Conservation (phyloP, 2,113 vertebrate species). For the Cynocephalus volans region DNA sequence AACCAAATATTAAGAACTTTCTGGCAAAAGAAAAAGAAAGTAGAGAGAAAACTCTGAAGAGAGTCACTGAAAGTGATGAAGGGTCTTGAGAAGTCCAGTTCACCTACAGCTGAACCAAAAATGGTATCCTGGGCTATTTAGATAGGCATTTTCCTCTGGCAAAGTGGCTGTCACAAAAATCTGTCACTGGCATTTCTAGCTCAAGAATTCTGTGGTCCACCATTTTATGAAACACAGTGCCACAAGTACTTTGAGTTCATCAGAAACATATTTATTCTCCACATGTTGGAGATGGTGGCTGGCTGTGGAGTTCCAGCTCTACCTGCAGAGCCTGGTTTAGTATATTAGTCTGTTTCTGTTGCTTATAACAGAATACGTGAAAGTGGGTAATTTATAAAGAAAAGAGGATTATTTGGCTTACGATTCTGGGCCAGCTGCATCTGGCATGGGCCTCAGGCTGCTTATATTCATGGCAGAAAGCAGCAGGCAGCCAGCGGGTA, state of each 20-base stretch:
- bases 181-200: not conserved
- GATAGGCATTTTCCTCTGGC: not conserved
- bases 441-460: too few species aligned
- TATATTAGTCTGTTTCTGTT: too few species aligned
- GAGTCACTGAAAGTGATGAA: not conserved
- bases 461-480: too few species aligned
- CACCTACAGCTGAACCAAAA: not conserved
- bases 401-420: too few species aligned
- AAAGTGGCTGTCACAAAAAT: not conserved
- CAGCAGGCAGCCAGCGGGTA: too few species aligned
- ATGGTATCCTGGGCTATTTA: too few species aligned
- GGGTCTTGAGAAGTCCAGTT: not conserved
- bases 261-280: not conserved
- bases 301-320: not conserved
- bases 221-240: not conserved
- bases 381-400: too few species aligned
- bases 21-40: not conserved
- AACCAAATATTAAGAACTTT: not conserved
- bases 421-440: too few species aligned
- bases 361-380: too few species aligned
- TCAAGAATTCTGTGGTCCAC: not conserved
- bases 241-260: not conserved
- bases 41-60: not conserved
- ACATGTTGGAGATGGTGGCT: not conserved
- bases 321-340: rapidly evolving